Evolutionary conservation across 2,113 vertebrate genomes (phyloP), one percentile per base, ranked within the genome.

Genomic region (Hippocampus abdominalis): DNA sequence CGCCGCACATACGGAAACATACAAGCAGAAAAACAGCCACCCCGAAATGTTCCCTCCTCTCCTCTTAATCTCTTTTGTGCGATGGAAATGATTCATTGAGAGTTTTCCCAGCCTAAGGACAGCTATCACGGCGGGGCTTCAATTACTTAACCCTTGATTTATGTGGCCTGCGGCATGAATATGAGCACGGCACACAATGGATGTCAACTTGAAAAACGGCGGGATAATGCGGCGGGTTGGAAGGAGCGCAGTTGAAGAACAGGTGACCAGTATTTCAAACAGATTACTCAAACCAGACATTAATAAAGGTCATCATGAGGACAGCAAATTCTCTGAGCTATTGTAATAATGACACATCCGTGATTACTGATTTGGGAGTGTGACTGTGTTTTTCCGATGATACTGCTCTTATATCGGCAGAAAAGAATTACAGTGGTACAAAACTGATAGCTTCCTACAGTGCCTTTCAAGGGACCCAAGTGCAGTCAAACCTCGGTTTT

Each of bases 111-210:
- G 16, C 74, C 69, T 10, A 46, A 74, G 62, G 21, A 71, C 71
- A 60, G 68, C 70, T 16, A 64, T 59, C 42, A 62, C 46, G 44
- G 57, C 11, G 21, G 4, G 21, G 9, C 46, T 63, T 76, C 39
- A 77, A 61, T 84, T 64, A 81, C 42, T 69, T 65, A 54, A 73
- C 32, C 49, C 27, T 0, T 71, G 68, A 77, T 83, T 75, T 71
- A 73, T 67, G 39, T 48, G 59, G 8, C 48, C 62, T 46, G 70
- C 66, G 64, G 11, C 39, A 72, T 74, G 21, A 75, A 61, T 68
- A 64, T 64, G 65, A 23, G 66, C 11, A 16, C 62, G 54, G 65
- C 27, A 0, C n/a, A 48, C 16, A 76, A 75, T 10, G 13, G 68
- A 36, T 70, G 39, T 48, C 42, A 68, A 59, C 57, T 57, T 67